phyloP scores from a whole-genome alignment of 2,888 invertebrate genomes.

The Altica lythri region DNA sequence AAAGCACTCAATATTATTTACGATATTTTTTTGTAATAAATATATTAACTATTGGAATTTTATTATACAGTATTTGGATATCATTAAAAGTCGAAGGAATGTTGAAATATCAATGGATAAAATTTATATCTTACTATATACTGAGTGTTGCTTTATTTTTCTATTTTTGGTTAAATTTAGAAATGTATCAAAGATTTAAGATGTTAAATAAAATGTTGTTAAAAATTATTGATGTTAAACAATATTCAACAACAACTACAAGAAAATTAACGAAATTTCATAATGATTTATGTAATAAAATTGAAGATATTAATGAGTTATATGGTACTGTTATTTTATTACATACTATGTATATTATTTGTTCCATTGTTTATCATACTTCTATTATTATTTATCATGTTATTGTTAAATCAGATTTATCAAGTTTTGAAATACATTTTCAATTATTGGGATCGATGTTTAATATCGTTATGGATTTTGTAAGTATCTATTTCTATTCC shows the following conservation, averaged over 20 bases:
- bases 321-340: slow-evolving; percentile 14
- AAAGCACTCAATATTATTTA: not conserved
- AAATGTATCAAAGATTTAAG: slow-evolving; percentile 13
- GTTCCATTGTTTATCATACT: slow-evolving; percentile 14
- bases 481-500: slow-evolving; percentile 1
- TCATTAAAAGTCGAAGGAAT: not conserved
- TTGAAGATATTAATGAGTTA: slow-evolving; percentile 11
- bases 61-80: slow-evolving; percentile 9
- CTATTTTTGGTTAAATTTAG: slow-evolving; percentile 15
- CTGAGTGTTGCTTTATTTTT: not conserved
- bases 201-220: slow-evolving; percentile 1
- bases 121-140: slow-evolving; percentile 8
- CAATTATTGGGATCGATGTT: slow-evolving; percentile 1
- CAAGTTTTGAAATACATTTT: not conserved
- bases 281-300: slow-evolving; percentile 11
- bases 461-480: slow-evolving; percentile 7
- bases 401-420: not conserved
- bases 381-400: slow-evolving; percentile 1
- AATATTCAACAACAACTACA: not conserved
- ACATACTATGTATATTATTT: slow-evolving; percentile 6
- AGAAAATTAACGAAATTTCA: slow-evolving; percentile 10
- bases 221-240: not conserved
- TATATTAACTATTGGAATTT: not conserved
- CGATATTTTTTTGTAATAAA: not conserved
- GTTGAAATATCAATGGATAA: slow-evolving; percentile 3